Evolutionary conservation across 92 coral and sea anemone genomes (phyloP), one percentile per base, ranked within the genome.

Genomic region (Siderastrea radians): DNA sequence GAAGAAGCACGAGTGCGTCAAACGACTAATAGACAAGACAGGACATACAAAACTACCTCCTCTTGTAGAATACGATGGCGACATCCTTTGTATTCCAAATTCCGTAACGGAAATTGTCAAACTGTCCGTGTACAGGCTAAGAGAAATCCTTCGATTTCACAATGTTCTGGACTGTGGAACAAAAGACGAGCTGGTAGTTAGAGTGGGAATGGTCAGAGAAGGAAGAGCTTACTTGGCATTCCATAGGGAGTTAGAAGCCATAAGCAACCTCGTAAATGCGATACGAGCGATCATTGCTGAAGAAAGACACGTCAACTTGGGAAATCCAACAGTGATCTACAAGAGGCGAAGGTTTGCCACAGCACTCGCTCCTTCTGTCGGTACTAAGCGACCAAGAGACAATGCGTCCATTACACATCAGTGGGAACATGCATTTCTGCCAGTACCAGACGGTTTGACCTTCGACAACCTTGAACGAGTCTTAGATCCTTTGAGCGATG

Each of bases 121-220:
- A 66, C 26, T 90, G 82, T 80, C 92, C 52, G 73, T 91, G 17
- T 94, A 84, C 69, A 77, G 72, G 64, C 77, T 91, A 17, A 82
- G 88, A 68, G 89, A 91, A 54, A 91, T 94, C 52, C 77, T 91
- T 11, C 82, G 79, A 74, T 75, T 62, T 70, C 96, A 91, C 86
- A 91, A 91, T 11, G 72, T 93, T 49, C 49, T 91, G 60, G 93
- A 89, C 82, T 82, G 94, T 93, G 94, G 94, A n/a, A 87, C 48
- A 54, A 93, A 87, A 68, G 96, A 90, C 50, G 94, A 93, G 53
- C 67, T 93, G 76, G 92, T 86, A 11, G 77, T 93, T 52, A 6
- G 96, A 60, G 90, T 90, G 13, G 89, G 92, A n/a, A 90, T 93
- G 96, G 86, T 91, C 11, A 93, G 54, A 77, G 74, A 61, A 57